These are phyloP conservation scores for Murina feae DNA, from an alignment of 2,113 vertebrate species.

Conservation along the genomic window DNA sequence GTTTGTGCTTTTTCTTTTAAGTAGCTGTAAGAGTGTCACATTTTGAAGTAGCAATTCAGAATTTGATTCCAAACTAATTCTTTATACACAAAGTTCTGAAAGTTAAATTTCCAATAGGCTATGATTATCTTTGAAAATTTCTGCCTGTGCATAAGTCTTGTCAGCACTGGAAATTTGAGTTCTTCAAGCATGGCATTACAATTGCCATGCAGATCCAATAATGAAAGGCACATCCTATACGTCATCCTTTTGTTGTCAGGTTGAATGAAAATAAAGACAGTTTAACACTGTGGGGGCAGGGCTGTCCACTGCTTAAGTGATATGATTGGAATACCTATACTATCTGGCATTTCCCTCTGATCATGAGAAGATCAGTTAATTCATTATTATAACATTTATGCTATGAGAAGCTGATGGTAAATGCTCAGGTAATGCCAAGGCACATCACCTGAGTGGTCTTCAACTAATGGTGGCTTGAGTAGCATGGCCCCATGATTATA, in stretches of 20 bases:
- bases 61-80: conserved; percentile 54
- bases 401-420: background rate
- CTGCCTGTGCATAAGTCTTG: background rate
- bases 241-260: background rate
- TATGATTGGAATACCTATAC: fast-evolving
- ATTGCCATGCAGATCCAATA: background rate
- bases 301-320: background rate
- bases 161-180: background rate
- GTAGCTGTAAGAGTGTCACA: conserved; percentile 45
- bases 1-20: conserved; percentile 53
- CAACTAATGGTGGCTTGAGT: background rate
- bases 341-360: background rate
- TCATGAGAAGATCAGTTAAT: background rate
- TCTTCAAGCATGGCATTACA: background rate
- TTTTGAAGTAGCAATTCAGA: conserved; percentile 73
- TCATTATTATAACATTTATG: background rate
- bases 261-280: background rate
- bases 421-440: background rate
- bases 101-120: conserved; percentile 37
- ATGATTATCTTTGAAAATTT: background rate
- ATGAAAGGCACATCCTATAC: background rate
- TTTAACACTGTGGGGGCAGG: background rate
- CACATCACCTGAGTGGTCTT: background rate
- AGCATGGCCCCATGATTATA: background rate
- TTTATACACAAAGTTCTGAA: conserved; percentile 15